These are phyloP conservation scores for Synchiropus splendidus DNA, from an alignment of 2,113 vertebrate species.

Conservation along the genomic window DNA sequence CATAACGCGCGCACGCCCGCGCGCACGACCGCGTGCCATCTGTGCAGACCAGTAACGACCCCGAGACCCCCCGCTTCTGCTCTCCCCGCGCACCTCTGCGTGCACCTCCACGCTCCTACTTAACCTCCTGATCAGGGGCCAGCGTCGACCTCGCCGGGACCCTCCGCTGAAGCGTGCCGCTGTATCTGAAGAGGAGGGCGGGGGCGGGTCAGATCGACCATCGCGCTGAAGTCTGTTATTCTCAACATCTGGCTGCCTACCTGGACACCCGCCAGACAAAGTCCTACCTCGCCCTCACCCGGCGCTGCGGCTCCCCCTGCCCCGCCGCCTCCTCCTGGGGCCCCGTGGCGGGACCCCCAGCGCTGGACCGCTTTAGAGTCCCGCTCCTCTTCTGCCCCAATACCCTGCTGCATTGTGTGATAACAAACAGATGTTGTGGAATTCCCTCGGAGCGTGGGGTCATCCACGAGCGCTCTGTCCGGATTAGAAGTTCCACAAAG, in stretches of 20 bases:
- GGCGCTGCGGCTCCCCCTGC: constrained; percentile 2
- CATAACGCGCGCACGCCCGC: constrained; percentile 45
- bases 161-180: background rate
- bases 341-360: constrained; percentile 41
- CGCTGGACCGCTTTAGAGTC: constrained; percentile 30
- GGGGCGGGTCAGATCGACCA: background rate
- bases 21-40: constrained; percentile 47
- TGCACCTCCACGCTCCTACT: constrained; percentile 48
- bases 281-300: background rate
- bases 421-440: constrained; percentile 93
- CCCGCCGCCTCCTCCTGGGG: constrained; percentile 3
- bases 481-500: too few species aligned
- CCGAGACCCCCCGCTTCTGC: constrained; percentile 19
- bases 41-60: constrained; percentile 72
- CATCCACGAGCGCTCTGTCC: too few species aligned
- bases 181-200: background rate
- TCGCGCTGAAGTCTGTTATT: background rate
- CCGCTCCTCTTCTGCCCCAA: constrained; percentile 38
- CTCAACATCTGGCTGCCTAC: constrained; percentile 17
- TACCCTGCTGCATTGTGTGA: constrained; percentile 69
- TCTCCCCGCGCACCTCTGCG: constrained; percentile 21
- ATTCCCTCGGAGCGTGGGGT: constrained; percentile 67
- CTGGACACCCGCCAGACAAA: constrained; percentile 47
- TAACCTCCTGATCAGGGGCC: constrained; percentile 61
- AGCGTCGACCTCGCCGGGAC: constrained; percentile 14